Percentiles rank a stretch among this genome's conserved stretches.
Conservation (phyloP, 2,113 vertebrate species). For the Peromyscus polionotus region DNA sequence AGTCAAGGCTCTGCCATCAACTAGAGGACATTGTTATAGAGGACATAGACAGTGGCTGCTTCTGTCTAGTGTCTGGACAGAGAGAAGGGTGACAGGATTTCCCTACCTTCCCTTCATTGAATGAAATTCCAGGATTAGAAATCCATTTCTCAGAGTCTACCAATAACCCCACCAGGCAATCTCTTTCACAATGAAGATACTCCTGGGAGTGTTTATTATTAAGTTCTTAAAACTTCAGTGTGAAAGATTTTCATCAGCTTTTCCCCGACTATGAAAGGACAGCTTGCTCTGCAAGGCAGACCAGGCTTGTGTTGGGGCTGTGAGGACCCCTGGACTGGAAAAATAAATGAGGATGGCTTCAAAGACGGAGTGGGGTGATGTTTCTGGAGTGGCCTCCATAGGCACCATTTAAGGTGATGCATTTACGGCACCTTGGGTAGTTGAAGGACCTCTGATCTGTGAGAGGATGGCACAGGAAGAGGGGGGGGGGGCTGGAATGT, state of each 20-base stretch:
- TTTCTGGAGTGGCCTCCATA: not conserved
- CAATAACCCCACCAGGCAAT: constrained; percentile 76
- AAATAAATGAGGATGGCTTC: not conserved
- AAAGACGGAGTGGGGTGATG: not conserved
- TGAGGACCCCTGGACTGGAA: not conserved
- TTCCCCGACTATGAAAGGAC: constrained; percentile 44
- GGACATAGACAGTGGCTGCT: not conserved
- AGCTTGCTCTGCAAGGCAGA: constrained; percentile 64
- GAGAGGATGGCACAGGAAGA: not conserved
- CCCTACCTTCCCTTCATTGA: constrained; percentile 10
- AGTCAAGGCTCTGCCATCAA: not conserved
- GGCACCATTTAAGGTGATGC: not conserved
- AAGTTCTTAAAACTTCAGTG: constrained; percentile 73
- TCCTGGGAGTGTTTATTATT: constrained; percentile 73
- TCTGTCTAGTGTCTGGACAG: constrained; percentile 35
- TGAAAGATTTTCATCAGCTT: constrained; percentile 74
- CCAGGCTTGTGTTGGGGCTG: not conserved
- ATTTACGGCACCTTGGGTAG: not conserved
- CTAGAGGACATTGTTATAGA: not conserved
- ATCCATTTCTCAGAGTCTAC: constrained; percentile 80
- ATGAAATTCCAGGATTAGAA: constrained; percentile 79
- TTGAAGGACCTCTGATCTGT: not conserved
- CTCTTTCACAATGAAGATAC: constrained; percentile 80
- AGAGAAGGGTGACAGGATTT: not conserved
- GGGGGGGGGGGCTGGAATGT: not conserved